phyloP scores from a whole-genome alignment of 2,888 invertebrate species.

The Embidobia sp. region DNA sequence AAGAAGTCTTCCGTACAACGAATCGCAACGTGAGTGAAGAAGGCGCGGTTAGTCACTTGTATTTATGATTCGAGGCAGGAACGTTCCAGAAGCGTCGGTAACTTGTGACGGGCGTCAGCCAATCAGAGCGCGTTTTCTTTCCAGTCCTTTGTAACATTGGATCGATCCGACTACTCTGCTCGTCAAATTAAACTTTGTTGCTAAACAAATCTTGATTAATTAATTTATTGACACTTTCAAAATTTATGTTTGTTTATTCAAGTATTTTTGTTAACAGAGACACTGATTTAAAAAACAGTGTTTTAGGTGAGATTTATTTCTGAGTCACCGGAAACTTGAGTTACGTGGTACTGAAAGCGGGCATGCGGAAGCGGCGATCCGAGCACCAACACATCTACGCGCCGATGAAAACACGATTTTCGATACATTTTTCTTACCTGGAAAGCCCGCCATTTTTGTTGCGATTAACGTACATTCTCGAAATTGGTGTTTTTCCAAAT shows the following conservation, averaged over 20 bases:
- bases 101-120: conserved; percentile 25
- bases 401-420: conserved; percentile 1
- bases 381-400: conserved; percentile 12
- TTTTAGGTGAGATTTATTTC: background rate
- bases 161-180: conserved; percentile 36
- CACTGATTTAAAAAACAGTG: background rate
- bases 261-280: background rate
- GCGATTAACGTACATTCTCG: background rate
- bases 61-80: conserved; percentile 71
- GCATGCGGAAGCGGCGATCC: conserved; percentile 35
- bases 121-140: conserved; percentile 36
- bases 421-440: background rate
- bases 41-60: conserved; percentile 66
- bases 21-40: conserved; percentile 80
- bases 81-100: conserved; percentile 78
- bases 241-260: background rate
- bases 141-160: conserved; percentile 49
- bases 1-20: conserved; percentile 77
- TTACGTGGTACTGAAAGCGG: conserved; percentile 23
- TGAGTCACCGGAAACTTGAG: conserved; percentile 17
- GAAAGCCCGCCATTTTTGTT: conserved; percentile 14
- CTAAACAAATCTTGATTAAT: background rate
- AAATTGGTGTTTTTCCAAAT: background rate
- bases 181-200: conserved; percentile 7
- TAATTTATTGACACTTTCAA: too few species aligned